Percentiles rank a stretch among this genome's conserved stretches.
Conservation (phyloP, 2,113 vertebrate species). For the Podiceps cristatus region DNA sequence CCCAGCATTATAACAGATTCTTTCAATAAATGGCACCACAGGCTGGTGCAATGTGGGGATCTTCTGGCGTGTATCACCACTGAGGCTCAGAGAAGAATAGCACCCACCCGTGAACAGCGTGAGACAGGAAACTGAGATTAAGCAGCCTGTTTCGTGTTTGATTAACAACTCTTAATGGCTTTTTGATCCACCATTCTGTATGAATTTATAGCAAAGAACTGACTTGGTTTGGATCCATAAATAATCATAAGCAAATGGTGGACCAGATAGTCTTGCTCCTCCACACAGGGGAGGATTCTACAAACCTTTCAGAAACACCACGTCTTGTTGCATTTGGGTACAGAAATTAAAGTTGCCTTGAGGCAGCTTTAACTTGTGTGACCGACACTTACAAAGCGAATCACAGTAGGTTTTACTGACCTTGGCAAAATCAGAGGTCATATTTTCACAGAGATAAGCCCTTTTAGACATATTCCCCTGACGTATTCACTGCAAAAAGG, state of each 20-base stretch:
- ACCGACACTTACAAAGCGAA: slow-evolving; percentile 25
- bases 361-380: slow-evolving; percentile 53
- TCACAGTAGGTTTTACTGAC: slow-evolving; percentile 58
- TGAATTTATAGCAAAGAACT: slow-evolving; percentile 12
- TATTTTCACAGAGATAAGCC: slow-evolving; percentile 38
- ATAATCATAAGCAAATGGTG: slow-evolving; percentile 56
- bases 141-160: background rate
- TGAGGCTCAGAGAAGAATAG: background rate
- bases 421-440: slow-evolving; percentile 68
- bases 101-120: background rate
- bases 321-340: slow-evolving; percentile 48
- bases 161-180: slow-evolving; percentile 2
- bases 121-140: background rate
- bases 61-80: accelerated
- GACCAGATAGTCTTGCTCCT: slow-evolving; percentile 48
- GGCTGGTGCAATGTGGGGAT: background rate
- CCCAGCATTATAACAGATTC: background rate
- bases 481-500: slow-evolving; percentile 46
- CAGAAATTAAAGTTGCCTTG: slow-evolving; percentile 51
- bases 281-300: slow-evolving; percentile 5
- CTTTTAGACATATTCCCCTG: slow-evolving; percentile 52
- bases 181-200: background rate
- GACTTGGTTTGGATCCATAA: slow-evolving; percentile 30
- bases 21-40: background rate
- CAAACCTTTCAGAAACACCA: slow-evolving; percentile 54